Evolutionary conservation across 2,888 invertebrate species (phyloP), one percentile per base, ranked within the genome.

Genomic region (Colletes collaris): DNA sequence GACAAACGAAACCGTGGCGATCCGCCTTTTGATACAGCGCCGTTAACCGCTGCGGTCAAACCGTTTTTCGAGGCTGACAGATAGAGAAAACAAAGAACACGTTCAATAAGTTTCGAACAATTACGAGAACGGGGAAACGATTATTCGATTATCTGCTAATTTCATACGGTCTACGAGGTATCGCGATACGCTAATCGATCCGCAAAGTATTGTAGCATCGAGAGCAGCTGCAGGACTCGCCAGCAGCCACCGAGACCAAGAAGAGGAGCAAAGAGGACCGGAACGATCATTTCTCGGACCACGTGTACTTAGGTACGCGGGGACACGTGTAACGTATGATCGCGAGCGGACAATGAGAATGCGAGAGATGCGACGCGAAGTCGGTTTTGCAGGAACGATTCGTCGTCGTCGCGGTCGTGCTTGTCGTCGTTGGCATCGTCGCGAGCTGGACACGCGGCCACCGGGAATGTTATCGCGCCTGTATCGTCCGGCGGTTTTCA

Each of bases 401-500:
- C 68, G 67, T 55, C 78, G 76, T 81, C 68, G 62, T 78, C 71
- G 72, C 68, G 64, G 58, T 65, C 82, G 84, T 87, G 67, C 63
- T 82, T 83, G 82, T 81, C 67, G 76, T 73, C 76, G 84, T 84
- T 77, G 83, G 81, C 82, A 76, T 84, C 78, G 82, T 83, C 68
- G 69, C 67, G 81, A 81, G 80, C 79, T 74, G 86, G 83, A 91
- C 85, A 84, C 91, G 90, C 91, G 83, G 81, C 83, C 83, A 87
- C 86, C 82, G 89, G 87, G 91, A 92, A 92, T 92, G 90, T 92
- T 92, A 92, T 91, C 92, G 88, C 89, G 86, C 87, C 78, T 89
- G 90, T 91, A 91, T 92, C 91, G 90, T 87, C 88, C 81, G 86
- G 83, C 76, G 91, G 89, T 91, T 92, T 92, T 91, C 92, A 91